Evolutionary conservation across 2,797 vertebrate genomes (phyloP), one percentile per base, ranked within the genome.

Genomic region (Epinephelus awoara): DNA sequence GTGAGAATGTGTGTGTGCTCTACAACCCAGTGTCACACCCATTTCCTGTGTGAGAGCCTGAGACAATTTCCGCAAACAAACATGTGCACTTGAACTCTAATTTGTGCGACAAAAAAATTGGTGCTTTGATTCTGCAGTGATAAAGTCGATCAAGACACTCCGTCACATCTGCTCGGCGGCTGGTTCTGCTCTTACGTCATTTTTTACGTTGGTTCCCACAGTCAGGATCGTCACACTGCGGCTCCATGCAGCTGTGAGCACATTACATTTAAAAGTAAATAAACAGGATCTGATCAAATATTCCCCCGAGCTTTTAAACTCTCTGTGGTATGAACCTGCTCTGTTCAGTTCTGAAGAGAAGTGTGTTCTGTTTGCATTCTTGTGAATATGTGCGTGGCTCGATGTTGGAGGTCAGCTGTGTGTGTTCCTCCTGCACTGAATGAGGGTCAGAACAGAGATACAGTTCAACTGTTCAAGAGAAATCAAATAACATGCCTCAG

Each of bases 21-120:
- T 29, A 40, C 56, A 44, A 65, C 42, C 46, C 67, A 18, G 57
- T 2, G 50, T 80, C 76, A 83, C 84, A 87, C 86, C 80, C 79
- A 85, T 79, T 89, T 89, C 88, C 90, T 90, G 88, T 87, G 71
- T 46, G 54, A 83, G 56, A 0, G 63, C 21, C 50, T 50, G 19
- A 65, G 21, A 79, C 63, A 49, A 64, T 78, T 85, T 89, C 77
- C 61, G 50, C 50, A 40, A 66, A 67, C 59, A 76, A 81, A 75
- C 67, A 23, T 47, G 54, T 75, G 55, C 21, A 57, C 57, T 44
- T 79, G 14, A 78, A 52, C 68, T 74, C 56, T 62, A 49, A 64
- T 74, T 29, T 59, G 67, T 23, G 17, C 17, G 50, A 19, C 27
- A 69, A 38, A n/a, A n/a, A 15, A 25, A 55, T 51, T n/a, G 14